Conservation (phyloP, 2,113 vertebrate genomes). For the Furnarius figulus region DNA sequence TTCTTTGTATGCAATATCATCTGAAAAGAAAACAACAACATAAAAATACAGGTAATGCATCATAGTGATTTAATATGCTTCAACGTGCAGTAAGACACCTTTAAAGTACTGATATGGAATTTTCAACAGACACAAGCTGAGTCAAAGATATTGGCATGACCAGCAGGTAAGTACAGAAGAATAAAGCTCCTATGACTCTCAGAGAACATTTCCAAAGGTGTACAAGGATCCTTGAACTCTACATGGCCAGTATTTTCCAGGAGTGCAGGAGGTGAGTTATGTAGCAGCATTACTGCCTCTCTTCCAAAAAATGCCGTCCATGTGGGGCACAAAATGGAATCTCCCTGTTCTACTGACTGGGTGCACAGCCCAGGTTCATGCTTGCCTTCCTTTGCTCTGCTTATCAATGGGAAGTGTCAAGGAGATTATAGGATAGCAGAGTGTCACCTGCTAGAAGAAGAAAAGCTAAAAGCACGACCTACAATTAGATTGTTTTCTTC, state of each 20-base stretch:
- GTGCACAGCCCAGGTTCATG: background rate
- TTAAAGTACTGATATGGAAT: rapidly evolving
- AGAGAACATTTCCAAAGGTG: background rate
- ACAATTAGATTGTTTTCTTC: background rate
- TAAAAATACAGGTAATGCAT: background rate
- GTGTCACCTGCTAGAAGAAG: background rate
- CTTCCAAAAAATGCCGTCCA: background rate
- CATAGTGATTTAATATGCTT: background rate
- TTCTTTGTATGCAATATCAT: background rate
- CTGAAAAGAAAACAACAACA: background rate
- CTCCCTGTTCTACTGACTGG: background rate
- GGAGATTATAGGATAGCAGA: background rate
- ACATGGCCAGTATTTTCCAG: background rate
- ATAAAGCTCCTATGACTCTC: background rate
- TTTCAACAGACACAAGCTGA: background rate
- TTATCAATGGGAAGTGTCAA: background rate
- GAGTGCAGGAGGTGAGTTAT: background rate
- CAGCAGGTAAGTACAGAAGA: background rate
- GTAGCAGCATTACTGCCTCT: background rate
- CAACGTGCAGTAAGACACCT: background rate
- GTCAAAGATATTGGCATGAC: background rate
- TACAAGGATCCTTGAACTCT: background rate
- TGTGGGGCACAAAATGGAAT: background rate
- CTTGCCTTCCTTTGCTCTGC: background rate
- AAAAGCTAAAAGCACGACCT: background rate